phyloP scores from a whole-genome alignment of 2,888 invertebrate genomes.

The Drosophila picticornis region DNA sequence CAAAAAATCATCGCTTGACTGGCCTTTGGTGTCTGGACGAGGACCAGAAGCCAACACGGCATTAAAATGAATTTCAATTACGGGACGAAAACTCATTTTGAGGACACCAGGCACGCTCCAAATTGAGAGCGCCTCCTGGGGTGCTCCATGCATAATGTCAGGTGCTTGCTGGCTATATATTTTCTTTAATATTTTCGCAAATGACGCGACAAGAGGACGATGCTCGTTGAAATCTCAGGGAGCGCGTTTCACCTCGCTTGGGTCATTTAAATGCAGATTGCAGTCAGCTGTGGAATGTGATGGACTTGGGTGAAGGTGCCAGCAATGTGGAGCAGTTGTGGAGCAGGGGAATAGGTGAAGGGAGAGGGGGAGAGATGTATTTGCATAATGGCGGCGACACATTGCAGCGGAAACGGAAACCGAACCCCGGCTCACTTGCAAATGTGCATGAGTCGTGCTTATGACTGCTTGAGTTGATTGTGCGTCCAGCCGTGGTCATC shows the following conservation, averaged over 20 bases:
- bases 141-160: constrained; percentile 59
- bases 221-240: constrained; percentile 63
- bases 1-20: constrained; percentile 36
- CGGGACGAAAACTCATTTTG: constrained; percentile 52
- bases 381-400: constrained; percentile 80
- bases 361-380: constrained; percentile 9
- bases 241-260: constrained; percentile 48
- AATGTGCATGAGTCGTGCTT: constrained; percentile 72
- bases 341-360: background rate
- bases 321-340: background rate
- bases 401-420: constrained; percentile 78
- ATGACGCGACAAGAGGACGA: constrained; percentile 70
- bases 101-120: constrained; percentile 44
- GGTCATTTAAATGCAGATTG: constrained; percentile 81
- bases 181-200: constrained; percentile 72
- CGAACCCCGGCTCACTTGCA: constrained; percentile 60
- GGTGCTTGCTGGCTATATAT: constrained; percentile 47
- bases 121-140: constrained; percentile 29
- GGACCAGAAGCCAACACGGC: constrained; percentile 11
- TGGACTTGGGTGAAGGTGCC: constrained; percentile 6
- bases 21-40: constrained; percentile 12
- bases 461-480: constrained; percentile 71
- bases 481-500: constrained; percentile 53
- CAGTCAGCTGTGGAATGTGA: constrained; percentile 57
- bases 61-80: constrained; percentile 63